Evolutionary conservation across 2,888 invertebrate species (phyloP), one percentile per base, ranked within the genome.

Genomic region (Perizoma affinitatum): DNA sequence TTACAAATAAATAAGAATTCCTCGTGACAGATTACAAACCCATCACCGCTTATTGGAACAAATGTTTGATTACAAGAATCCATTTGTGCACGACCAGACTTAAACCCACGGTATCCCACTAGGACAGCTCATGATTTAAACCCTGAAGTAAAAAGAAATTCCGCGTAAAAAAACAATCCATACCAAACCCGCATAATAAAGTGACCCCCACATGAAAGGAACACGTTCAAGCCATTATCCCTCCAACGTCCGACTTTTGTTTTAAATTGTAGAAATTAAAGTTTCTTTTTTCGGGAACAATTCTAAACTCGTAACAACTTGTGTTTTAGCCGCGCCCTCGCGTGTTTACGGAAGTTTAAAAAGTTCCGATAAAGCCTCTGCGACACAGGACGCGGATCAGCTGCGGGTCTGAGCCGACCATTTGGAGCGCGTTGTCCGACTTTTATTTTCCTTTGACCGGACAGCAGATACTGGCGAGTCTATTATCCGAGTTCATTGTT

Each of bases 191-290:
- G 59, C 59, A 69, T 57, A 66, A 59, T 61, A 65, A 65, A 65
- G 65, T 63, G 7, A 65, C 49, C 45, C 51, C 62, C 61, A 61
- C 59, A 66, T 61, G 69, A 79, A 70, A 76, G 71, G 76, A 79
- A 88, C 88, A 87, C 78, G 87, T 76, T 78, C 81, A 74, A 74
- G 80, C 88, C 89, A 91, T 91, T 89, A 91, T 83, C 87, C 82
- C 80, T 55, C 73, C 67, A 67, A 69, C 74, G 76, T 68, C 78
- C 82, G 88, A 86, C 87, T 89, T 87, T 87, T 83, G 86, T 89
- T 90, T 89, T 85, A 87, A 90, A 90, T 87, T 83, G 86, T 87
- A 86, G 82, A 84, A 90, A 90, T 90, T 88, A 87, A 90, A 90
- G 82, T 89, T 90, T 82, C 85, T 87, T 91, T 90, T 90, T 90